Conservation (phyloP, 2,888 invertebrate genomes). For the Branchinecta sandiegonensis region DNA sequence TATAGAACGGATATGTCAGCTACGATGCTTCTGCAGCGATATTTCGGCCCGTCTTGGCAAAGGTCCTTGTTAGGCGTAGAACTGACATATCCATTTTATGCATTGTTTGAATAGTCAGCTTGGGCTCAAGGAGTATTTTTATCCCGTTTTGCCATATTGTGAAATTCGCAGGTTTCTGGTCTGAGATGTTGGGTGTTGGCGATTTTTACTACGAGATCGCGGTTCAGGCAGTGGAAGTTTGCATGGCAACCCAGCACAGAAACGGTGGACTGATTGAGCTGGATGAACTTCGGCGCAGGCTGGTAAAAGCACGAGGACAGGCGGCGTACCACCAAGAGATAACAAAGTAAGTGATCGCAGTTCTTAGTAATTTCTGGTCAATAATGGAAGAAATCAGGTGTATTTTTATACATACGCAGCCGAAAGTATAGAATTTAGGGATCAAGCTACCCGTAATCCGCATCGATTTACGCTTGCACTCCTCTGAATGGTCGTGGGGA, state of each 20-base stretch:
- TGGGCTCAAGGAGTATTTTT: background rate
- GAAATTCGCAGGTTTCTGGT: constrained; percentile 64
- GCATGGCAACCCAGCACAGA: constrained; percentile 80
- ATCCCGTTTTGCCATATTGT: background rate
- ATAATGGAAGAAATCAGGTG: too few relatives aligned
- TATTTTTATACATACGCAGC: too few relatives aligned
- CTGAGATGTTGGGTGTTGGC: constrained; percentile 85
- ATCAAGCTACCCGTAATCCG: too few relatives aligned
- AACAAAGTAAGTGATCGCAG: constrained; percentile 34
- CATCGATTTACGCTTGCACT: too few relatives aligned
- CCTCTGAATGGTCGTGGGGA: too few relatives aligned
- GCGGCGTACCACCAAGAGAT: constrained; percentile 68
- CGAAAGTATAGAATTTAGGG: too few relatives aligned
- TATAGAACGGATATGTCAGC: too few relatives aligned
- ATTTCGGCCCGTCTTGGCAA: too few relatives aligned
- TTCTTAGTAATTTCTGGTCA: too few relatives aligned
- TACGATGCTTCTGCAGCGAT: too few relatives aligned
- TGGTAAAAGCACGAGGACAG: constrained; percentile 62
- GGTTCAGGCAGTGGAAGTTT: constrained; percentile 95
- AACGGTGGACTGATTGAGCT: constrained; percentile 80
- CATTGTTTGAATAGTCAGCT: background rate
- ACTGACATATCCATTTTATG: constrained; percentile 11
- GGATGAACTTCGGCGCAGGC: constrained; percentile 55
- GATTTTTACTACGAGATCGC: constrained; percentile 97
- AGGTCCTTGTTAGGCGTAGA: too few relatives aligned